These are phyloP conservation scores for Rhineura floridana DNA, from an alignment of 2,113 vertebrate species.

Conservation along the genomic window DNA sequence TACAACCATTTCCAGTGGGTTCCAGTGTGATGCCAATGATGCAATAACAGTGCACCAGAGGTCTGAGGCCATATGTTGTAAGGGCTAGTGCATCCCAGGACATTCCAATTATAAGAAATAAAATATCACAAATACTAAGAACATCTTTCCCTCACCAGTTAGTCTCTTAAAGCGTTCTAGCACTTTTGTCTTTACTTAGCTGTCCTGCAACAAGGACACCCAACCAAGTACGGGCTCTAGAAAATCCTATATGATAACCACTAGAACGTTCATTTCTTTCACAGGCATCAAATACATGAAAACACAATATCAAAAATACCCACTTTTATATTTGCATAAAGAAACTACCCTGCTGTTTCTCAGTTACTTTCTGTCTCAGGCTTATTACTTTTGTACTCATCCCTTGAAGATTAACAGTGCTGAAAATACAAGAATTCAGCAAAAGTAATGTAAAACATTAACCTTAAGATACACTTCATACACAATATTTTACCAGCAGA, in stretches of 20 bases:
- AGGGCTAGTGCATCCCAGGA: background rate
- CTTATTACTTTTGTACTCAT: conserved; percentile 46
- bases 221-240: conserved; percentile 3
- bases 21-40: background rate
- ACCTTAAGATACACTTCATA: background rate
- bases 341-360: conserved; percentile 52
- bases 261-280: conserved; percentile 59
- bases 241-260: conserved; percentile 41
- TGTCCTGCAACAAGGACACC: conserved; percentile 23
- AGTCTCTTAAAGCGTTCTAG: background rate
- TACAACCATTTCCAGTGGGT: background rate
- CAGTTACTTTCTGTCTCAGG: conserved; percentile 42
- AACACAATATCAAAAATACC: conserved; percentile 65
- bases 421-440: background rate
- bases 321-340: conserved; percentile 35
- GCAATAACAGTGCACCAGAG: background rate
- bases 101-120: background rate
- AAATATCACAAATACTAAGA: background rate
- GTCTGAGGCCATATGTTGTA: background rate
- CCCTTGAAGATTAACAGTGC: conserved; percentile 54
- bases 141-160: background rate
- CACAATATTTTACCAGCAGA: background rate
- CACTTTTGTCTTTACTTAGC: background rate
- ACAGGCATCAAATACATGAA: conserved; percentile 33
- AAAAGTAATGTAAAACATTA: background rate